Evolutionary conservation across 2,113 vertebrate species (phyloP).

Genomic region (Corvus cornix): DNA sequence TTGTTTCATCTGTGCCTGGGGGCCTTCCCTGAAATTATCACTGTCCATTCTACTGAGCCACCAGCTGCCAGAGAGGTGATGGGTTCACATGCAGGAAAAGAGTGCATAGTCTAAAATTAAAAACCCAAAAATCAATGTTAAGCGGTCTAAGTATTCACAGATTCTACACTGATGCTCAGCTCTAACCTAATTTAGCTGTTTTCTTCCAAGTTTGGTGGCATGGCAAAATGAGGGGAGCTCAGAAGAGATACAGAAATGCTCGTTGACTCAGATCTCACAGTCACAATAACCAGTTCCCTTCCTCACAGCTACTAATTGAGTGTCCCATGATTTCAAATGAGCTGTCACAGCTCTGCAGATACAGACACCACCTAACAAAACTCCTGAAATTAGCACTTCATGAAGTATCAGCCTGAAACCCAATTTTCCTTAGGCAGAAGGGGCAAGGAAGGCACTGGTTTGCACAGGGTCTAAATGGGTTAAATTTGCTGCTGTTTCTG

Average conservation of each 20-base stretch:
- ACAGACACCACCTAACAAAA: not conserved
- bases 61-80: not conserved
- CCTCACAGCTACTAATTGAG: not conserved
- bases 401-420: not conserved
- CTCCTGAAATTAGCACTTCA: not conserved
- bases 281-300: not conserved
- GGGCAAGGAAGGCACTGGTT: not conserved
- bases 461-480: fast-evolving
- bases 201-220: not conserved
- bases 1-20: not conserved
- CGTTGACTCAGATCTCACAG: not conserved
- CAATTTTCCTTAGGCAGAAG: not conserved
- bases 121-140: not conserved
- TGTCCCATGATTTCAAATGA: not conserved
- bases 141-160: not conserved
- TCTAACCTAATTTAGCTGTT: conserved; percentile 13
- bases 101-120: not conserved
- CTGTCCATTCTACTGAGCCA: not conserved
- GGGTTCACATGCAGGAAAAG: not conserved
- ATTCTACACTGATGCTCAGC: not conserved
- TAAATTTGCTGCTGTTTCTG: not conserved
- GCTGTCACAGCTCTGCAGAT: not conserved
- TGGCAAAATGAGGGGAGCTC: not conserved
- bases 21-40: not conserved
- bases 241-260: not conserved